A percentile compares a stretch with the other conserved stretches of the same genome.
phyloP scores from a whole-genome alignment of 2,888 invertebrate genomes.

The Luffia ferchaultella region DNA sequence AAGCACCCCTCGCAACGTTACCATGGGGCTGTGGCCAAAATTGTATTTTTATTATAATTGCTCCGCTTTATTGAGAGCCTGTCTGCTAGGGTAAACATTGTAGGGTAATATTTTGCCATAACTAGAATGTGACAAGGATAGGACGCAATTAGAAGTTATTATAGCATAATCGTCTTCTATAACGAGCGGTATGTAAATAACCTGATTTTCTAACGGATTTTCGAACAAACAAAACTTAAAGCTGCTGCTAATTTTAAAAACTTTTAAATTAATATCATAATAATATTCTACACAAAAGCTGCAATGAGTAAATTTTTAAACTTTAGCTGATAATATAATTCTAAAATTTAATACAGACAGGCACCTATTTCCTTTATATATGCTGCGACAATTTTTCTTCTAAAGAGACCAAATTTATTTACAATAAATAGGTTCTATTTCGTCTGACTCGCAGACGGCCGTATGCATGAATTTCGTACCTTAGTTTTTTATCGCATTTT shows the following conservation, averaged over 20 bases:
- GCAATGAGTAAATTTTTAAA: too few relatives aligned
- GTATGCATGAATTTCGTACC: background rate
- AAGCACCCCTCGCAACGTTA: conserved; percentile 40
- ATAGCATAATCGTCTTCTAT: conserved; percentile 8
- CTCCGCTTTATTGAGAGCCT: conserved; percentile 45
- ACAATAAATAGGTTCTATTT: too few relatives aligned
- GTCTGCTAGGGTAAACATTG: conserved; percentile 49
- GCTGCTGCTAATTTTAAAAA: too few relatives aligned
- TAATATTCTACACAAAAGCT: too few relatives aligned
- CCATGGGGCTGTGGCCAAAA: conserved; percentile 55
- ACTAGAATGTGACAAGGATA: conserved; percentile 5
- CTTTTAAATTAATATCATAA: too few relatives aligned
- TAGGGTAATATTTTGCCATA: conserved; percentile 21
- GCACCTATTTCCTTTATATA: too few relatives aligned
- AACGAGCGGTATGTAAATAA: background rate
- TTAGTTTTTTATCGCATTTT: background rate
- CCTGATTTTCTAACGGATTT: conserved; percentile 2
- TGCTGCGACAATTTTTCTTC: too few relatives aligned
- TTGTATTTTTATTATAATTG: conserved; percentile 66
- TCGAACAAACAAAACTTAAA: conserved; percentile 14
- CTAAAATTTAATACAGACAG: too few relatives aligned
- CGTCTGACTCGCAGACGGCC: too few relatives aligned
- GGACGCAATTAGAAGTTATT: conserved; percentile 34
- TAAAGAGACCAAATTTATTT: too few relatives aligned
- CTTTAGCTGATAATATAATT: too few relatives aligned